Conservation (phyloP, 2,113 vertebrate genomes). For the Meleagris gallopavo region DNA sequence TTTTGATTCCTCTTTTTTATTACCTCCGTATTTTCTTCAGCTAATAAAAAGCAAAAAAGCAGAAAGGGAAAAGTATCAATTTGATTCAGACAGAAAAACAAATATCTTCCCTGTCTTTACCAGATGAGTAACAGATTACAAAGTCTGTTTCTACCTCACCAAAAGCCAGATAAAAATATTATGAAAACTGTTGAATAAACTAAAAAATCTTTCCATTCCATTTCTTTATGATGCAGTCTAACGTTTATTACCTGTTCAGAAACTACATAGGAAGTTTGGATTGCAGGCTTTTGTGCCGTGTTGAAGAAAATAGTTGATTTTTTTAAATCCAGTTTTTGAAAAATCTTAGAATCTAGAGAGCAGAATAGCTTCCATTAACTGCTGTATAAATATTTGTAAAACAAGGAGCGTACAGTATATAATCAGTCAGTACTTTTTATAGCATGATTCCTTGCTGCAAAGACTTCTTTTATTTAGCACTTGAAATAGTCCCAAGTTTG, state of each 20-base stretch:
- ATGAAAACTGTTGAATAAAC: background rate
- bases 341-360: background rate
- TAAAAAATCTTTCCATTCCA: background rate
- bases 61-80: background rate
- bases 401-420: background rate
- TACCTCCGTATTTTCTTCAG: background rate
- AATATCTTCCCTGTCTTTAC: background rate
- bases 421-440: background rate
- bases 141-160: background rate
- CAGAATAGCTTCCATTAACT: background rate
- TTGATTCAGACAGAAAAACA: background rate
- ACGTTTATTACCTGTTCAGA: background rate
- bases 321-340: background rate
- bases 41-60: background rate
- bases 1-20: background rate
- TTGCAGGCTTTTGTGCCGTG: background rate
- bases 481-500: background rate
- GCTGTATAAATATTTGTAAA: background rate
- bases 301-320: background rate
- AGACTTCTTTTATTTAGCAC: background rate
- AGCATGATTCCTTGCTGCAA: background rate
- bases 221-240: background rate
- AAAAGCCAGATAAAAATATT: background rate
- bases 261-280: background rate
- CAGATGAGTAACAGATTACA: background rate